phyloP scores from a whole-genome alignment of 2,797 vertebrate genomes.

The Graptemys geographica region DNA sequence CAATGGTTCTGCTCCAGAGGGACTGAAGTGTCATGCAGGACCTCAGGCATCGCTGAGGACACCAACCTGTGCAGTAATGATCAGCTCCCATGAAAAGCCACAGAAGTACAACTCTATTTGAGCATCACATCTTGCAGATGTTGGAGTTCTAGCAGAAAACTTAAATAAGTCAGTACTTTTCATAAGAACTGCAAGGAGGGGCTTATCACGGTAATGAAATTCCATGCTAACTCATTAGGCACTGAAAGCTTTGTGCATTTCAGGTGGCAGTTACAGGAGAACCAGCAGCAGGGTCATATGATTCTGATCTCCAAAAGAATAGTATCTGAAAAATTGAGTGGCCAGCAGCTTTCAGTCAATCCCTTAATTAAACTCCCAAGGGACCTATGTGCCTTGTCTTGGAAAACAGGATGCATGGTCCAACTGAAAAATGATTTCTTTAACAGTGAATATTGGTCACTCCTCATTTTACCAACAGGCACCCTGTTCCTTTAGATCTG shows the following conservation, averaged over 20 bases:
- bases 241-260: neutral
- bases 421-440: slow-evolving; percentile 2
- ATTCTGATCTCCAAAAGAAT: slow-evolving; percentile 6
- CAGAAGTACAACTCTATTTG: neutral
- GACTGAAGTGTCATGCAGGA: neutral
- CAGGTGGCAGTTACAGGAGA: neutral
- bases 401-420: neutral
- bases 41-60: neutral
- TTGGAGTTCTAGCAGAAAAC: slow-evolving; percentile 1
- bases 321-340: neutral
- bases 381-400: neutral
- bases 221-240: neutral
- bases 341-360: neutral
- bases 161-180: neutral
- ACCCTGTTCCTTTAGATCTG: neutral
- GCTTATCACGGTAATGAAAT: neutral
- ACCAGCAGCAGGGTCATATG: neutral
- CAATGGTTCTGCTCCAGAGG: neutral
- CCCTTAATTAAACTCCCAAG: neutral
- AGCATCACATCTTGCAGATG: slow-evolving; percentile 14
- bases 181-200: neutral
- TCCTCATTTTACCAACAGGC: neutral
- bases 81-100: slow-evolving; percentile 17
- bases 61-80: neutral
- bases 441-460: neutral